Base-by-base conservation (phyloP, 2,888 invertebrate species). In the Phortica okadai region DNA sequence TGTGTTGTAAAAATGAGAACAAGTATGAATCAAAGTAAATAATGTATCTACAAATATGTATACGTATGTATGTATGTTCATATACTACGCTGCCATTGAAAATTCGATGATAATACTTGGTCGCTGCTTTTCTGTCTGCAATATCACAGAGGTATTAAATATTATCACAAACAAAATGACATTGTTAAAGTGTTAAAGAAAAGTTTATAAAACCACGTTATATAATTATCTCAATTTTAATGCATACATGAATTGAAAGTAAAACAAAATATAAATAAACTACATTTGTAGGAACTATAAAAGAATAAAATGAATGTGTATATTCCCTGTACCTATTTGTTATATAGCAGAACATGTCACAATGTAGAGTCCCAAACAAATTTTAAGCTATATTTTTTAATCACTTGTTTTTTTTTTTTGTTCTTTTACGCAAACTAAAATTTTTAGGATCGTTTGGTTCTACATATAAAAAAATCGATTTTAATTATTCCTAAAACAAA, bases 151-250 rank as follows among this genome's bases (percentile, higher is more conserved):
- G 33, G 33, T 33, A 33, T 33, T 33, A 33, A 33, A 33, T 69
- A 69, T 42, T 69, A 50, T 69, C 21, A 69, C 69, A 76, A 66
- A 77, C 74, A 82, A 33, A 33, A 82, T 76, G 77, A 69, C 50
- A 82, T 64, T 83, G 84, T 82, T 81, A 83, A 76, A 81, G 77
- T 86, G 87, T 85, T 88, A 79, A 86, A 78, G 80, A 88, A 74
- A 86, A 83, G 87, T 85, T 85, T 88, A 83, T 86, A 83, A 85
- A 88, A 85, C 85, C 82, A 86, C 79, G 85, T 85, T 88, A 79
- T 44, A 83, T 78, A 78, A 77, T 77, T 80, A 80, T 82, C 79
- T 79, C 42, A 67, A 74, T 67, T 74, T 66, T 54, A 67, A 67
- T 69, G 44, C 69, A 62, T 16, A 62, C 11, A 56, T 56, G 56